These are phyloP conservation scores for Drosophila merina DNA, from an alignment of 2,888 invertebrate genomes.

Conservation along the genomic window DNA sequence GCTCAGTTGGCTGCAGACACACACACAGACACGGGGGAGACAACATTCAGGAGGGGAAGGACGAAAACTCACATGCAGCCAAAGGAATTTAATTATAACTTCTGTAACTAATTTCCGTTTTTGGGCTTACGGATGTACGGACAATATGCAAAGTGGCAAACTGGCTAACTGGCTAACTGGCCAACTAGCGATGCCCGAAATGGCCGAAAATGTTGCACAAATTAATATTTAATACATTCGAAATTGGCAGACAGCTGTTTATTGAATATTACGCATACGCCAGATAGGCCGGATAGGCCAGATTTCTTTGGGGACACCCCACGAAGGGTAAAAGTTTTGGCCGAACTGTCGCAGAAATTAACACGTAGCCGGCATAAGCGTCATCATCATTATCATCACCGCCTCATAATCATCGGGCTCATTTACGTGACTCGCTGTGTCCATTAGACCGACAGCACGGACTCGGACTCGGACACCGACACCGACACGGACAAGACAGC, in stretches of 20 bases:
- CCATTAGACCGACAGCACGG: constrained; percentile 58
- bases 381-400: constrained; percentile 65
- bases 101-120: constrained; percentile 78
- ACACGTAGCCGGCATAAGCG: constrained; percentile 69
- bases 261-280: constrained; percentile 74
- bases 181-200: background rate
- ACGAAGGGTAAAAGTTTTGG: constrained; percentile 44
- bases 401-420: constrained; percentile 67
- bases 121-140: constrained; percentile 57
- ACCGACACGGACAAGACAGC: constrained; percentile 43
- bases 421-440: constrained; percentile 73
- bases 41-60: too few species aligned
- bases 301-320: background rate
- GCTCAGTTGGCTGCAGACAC: constrained; percentile 69
- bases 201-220: constrained; percentile 60
- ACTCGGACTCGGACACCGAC: background rate
- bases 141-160: constrained; percentile 49
- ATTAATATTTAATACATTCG: constrained; percentile 72
- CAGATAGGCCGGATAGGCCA: constrained; percentile 7
- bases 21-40: constrained; percentile 7
- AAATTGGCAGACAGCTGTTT: constrained; percentile 37
- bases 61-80: constrained; percentile 39
- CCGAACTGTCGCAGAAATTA: constrained; percentile 67
- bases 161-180: background rate
- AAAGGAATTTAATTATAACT: constrained; percentile 77